These are phyloP conservation scores for Acanthaster planci DNA, from an alignment of 35 echinoderm and acorn worm species.

Conservation along the genomic window DNA sequence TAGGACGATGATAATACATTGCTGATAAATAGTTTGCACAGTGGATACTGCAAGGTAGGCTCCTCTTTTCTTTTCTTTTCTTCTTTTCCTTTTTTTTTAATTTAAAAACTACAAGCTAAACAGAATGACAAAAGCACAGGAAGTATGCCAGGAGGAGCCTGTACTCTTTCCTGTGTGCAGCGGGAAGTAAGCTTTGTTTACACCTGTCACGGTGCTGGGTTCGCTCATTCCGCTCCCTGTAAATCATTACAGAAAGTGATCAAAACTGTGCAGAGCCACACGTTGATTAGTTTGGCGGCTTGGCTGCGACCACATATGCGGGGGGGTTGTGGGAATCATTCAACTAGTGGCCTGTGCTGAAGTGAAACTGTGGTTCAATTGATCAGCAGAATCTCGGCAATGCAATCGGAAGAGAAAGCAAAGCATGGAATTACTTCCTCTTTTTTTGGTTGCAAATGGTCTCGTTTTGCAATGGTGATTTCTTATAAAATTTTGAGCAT, in stretches of 20 bases:
- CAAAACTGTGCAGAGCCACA: neutral
- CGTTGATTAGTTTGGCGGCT: constrained; percentile 2
- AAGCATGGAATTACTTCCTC: no score
- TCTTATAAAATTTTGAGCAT: no score
- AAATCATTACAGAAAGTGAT: constrained; percentile 20
- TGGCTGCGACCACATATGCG: neutral
- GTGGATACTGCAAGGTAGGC: no score
- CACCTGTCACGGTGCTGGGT: constrained; percentile 8
- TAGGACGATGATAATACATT: no score
- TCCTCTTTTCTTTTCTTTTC: no score
- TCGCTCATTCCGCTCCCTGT: neutral
- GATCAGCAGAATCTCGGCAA: no score
- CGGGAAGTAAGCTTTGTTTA: constrained; percentile 19
- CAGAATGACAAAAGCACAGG: neutral
- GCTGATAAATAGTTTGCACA: no score
- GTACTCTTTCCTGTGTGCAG: constrained; percentile 2
- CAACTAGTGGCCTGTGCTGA: constrained; percentile 11
- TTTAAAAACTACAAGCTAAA: neutral
- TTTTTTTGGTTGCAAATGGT: no score
- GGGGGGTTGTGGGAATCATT: neutral
- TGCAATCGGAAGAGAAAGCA: no score
- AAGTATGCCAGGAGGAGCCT: neutral
- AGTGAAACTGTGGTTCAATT: no score
- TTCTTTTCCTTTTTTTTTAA: no score
- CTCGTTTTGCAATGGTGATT: no score